Evolutionary conservation across 2,888 invertebrate genomes (phyloP).

Genomic region (Pteria penguin): DNA sequence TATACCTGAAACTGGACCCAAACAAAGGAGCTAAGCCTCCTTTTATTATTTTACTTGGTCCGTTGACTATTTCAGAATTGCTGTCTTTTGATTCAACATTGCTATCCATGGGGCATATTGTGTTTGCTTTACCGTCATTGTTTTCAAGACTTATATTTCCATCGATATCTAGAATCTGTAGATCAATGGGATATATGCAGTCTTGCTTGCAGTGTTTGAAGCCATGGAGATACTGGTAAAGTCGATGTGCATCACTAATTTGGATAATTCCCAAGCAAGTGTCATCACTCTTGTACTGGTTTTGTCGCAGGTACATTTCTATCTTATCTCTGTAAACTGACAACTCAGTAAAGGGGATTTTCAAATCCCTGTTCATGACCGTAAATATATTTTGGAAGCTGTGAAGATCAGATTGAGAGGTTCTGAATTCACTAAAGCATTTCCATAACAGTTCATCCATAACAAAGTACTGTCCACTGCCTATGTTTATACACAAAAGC

Average conservation of each 20-base stretch:
- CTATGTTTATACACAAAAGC: neutral
- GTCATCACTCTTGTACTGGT: neutral
- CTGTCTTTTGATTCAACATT: neutral
- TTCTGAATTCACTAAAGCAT: neutral
- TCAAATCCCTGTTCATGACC: neutral
- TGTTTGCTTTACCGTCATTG: neutral
- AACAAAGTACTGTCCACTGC: neutral
- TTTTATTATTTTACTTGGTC: constrained; percentile 11
- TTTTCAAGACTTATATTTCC: too few relatives aligned
- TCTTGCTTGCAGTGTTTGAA: neutral
- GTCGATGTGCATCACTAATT: neutral
- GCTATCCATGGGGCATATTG: neutral
- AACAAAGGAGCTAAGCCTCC: constrained; percentile 39
- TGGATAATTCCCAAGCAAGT: neutral
- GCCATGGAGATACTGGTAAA: neutral
- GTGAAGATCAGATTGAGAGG: neutral
- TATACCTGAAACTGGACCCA: constrained; percentile 29
- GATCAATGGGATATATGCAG: neutral
- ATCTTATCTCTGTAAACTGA: neutral
- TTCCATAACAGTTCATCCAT: neutral
- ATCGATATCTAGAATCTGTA: neutral
- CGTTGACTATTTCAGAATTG: neutral
- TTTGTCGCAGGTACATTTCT: neutral
- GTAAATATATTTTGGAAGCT: neutral
- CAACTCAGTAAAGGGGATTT: neutral